Evolutionary conservation across 2,113 vertebrate genomes (phyloP), one percentile per base, ranked within the genome.

Genomic region (Crotalus tigris): DNA sequence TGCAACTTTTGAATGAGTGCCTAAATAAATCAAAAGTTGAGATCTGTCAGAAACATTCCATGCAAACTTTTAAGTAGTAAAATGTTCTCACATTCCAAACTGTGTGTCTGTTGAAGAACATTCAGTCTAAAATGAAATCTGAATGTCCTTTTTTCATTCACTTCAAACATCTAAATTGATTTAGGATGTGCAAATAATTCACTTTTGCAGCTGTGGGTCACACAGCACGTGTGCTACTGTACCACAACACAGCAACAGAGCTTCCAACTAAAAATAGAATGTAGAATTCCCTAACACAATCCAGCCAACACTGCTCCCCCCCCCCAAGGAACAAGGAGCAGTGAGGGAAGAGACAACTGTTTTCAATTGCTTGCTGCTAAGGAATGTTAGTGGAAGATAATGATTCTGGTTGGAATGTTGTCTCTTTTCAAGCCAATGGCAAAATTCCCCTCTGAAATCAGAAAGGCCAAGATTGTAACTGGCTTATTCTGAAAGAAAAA

Each of bases 331-430:
- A 57, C 90, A 88, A 33, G 93, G 44, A 90, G 58, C 51, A 88
- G 75, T 17, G 33, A 81, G 17, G 15, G 90, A 93, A 17, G 64
- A 95, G 51, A 95, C 96, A 97, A 97, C 93, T 97, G 96, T 96
- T 97, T 97, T 96, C 96, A 97, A 97, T 97, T 97, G 95, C 94
- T 95, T 89, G 92, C 94, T 97, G 94, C 94, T 97, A 95, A 95
- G 96, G 96, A 96, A 96, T 96, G 96, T 97, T 97, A 96, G 95
- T 95, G 95, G 96, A 97, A 96, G 94, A 96, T 95, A 94, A 94
- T 95, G 95, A 96, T 91, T 90, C 89, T 7, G 89, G 57, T 26
- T 87, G 92, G 92, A 93, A 93, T 90, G 89, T 44, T 87, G 88
- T 85, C 92, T 93, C 86, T 49, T 44, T 87, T 93, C 54, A 90